Conservation (phyloP, 2,113 vertebrate genomes). For the Tupaia chinensis region DNA sequence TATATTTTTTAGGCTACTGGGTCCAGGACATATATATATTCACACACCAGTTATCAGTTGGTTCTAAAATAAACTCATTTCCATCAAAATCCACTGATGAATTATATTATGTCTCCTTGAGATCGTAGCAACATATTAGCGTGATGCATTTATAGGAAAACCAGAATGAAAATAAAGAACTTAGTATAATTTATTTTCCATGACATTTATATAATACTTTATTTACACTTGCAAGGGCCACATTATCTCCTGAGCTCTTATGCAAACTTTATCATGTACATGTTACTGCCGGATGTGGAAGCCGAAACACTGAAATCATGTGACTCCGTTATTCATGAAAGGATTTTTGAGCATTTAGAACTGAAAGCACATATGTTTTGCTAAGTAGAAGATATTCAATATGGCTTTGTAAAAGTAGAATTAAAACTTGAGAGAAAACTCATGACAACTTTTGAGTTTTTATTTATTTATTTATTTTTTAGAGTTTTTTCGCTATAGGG, state of each 20-base stretch:
- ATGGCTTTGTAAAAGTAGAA: neutral
- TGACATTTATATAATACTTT: neutral
- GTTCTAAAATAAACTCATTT: no score
- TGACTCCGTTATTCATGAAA: neutral
- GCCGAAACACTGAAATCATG: neutral
- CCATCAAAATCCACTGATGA: neutral
- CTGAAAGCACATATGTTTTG: neutral
- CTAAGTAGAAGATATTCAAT: neutral
- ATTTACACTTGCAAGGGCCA: neutral
- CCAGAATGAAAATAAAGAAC: neutral
- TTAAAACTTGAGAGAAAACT: conserved; percentile 12
- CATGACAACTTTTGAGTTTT: no score
- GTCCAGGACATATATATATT: no score
- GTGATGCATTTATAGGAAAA: neutral
- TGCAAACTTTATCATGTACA: neutral
- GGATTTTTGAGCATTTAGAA: neutral
- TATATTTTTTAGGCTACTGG: no score
- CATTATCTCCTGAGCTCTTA: neutral
- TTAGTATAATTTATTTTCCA: neutral
- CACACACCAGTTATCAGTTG: no score
- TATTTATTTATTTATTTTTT: no score
- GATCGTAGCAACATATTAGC: neutral
- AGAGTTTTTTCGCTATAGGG: no score
- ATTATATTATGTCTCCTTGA: neutral
- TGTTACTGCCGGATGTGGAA: neutral